phyloP scores from a whole-genome alignment of 2,888 invertebrate species.

The Sussaba pulchella region DNA sequence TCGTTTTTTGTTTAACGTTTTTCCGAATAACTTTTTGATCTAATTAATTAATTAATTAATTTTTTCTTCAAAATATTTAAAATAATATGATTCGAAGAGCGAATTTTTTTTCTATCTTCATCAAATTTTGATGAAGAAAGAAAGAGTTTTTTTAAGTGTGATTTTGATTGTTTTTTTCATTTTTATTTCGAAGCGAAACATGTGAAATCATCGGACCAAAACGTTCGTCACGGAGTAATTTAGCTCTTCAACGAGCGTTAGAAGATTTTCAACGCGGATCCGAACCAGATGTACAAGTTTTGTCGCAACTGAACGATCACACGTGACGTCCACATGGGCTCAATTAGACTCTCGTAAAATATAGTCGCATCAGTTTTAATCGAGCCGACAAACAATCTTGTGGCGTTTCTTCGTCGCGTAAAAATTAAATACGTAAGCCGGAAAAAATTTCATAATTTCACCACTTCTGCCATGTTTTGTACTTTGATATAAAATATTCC shows the following conservation, averaged over 20 bases:
- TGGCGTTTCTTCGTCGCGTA: conserved; percentile 6
- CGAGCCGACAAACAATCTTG: conserved; percentile 8
- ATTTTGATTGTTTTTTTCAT: too few relatives aligned
- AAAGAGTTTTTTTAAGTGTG: too few relatives aligned
- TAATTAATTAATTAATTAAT: too few relatives aligned
- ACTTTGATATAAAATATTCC: background rate
- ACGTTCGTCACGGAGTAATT: conserved; percentile 34
- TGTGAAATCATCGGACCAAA: background rate
- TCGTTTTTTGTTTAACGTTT: background rate
- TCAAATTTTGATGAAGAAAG: too few relatives aligned
- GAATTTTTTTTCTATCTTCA: background rate
- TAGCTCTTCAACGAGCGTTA: background rate
- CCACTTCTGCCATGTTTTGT: conserved; percentile 28
- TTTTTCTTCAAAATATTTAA: too few relatives aligned
- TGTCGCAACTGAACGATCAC: conserved; percentile 2
- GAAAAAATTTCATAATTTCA: background rate
- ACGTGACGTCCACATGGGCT: conserved; percentile 46
- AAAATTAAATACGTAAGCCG: background rate
- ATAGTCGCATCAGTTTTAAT: conserved; percentile 3
- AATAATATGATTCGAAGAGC: background rate
- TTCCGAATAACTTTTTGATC: too few relatives aligned
- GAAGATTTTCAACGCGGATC: conserved; percentile 54
- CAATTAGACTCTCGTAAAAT: conserved; percentile 57
- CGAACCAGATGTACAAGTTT: conserved; percentile 51
- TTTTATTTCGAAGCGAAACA: background rate